phyloP scores from a whole-genome alignment of 2,797 vertebrate genomes.

The Syngnathus acus region DNA sequence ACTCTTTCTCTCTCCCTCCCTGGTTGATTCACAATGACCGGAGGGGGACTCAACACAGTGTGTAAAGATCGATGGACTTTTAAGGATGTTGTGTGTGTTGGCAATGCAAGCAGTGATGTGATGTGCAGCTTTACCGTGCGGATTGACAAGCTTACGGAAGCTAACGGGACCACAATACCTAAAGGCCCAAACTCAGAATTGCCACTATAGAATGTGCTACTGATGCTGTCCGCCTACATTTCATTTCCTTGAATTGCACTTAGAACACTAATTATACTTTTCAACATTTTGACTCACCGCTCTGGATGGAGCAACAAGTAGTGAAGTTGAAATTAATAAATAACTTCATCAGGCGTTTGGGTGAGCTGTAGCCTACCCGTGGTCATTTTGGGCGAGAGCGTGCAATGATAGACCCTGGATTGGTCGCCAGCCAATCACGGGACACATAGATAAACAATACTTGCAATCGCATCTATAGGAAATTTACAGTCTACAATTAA shows the following conservation, averaged over 20 bases:
- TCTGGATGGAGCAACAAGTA: too few relatives aligned
- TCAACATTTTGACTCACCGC: not conserved
- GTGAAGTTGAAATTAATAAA: too few relatives aligned
- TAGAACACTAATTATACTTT: not conserved
- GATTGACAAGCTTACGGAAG: conserved; percentile 25
- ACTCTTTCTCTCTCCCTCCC: conserved; percentile 5
- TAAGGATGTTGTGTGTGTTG: conserved; percentile 57
- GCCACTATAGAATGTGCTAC: conserved; percentile 4
- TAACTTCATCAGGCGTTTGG: too few relatives aligned
- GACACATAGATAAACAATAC: too few relatives aligned
- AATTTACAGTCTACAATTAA: too few relatives aligned
- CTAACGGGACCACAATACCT: conserved; percentile 29
- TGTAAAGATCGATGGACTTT: conserved; percentile 59
- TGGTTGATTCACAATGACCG: conserved; percentile 37
- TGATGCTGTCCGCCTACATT: not conserved
- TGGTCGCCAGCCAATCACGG: too few relatives aligned
- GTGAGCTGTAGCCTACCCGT: too few relatives aligned
- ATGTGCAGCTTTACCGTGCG: conserved; percentile 40
- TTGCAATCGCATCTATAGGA: too few relatives aligned
- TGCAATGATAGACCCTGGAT: too few relatives aligned
- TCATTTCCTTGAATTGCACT: not conserved
- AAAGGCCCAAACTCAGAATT: conserved; percentile 17
- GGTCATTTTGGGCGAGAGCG: too few relatives aligned
- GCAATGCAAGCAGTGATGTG: conserved; percentile 42
- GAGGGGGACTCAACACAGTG: conserved; percentile 33